A percentile compares a stretch with the other conserved stretches of the same genome.
Conservation (phyloP, 2,113 vertebrate species). For the Hypocryptadius cinnamomeus region DNA sequence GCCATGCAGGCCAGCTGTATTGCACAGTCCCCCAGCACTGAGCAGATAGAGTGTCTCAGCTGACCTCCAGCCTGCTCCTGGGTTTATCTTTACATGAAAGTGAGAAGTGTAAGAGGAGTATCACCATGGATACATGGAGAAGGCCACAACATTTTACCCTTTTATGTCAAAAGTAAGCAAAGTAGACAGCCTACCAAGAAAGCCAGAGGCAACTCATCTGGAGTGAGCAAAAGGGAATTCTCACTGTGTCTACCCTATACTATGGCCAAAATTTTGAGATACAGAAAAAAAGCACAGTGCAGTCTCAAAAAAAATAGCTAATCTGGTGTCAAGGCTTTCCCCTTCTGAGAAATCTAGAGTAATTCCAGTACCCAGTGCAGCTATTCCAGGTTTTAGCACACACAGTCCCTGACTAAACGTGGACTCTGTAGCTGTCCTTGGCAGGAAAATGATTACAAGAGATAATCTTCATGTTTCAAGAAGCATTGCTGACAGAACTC, state of each 20-base stretch:
- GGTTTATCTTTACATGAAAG: not conserved
- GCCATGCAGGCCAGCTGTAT: not conserved
- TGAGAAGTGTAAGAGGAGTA: not conserved
- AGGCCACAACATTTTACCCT: not conserved
- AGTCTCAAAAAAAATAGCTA: not conserved
- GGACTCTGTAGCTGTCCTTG: conserved; percentile 19
- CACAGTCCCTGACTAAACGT: not conserved
- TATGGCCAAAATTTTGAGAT: not conserved
- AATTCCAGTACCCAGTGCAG: not conserved
- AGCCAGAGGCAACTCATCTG: not conserved
- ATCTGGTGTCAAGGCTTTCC: not conserved
- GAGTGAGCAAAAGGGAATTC: not conserved
- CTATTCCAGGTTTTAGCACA: not conserved
- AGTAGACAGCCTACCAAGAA: not conserved
- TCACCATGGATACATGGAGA: not conserved
- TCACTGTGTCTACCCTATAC: not conserved
- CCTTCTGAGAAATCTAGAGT: not conserved
- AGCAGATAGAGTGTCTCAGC: not conserved
- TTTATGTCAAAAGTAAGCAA: not conserved
- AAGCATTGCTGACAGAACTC: conserved; percentile 4
- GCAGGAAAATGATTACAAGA: conserved; percentile 17
- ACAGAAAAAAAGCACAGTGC: not conserved
- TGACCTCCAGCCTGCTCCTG: not conserved
- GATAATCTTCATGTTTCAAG: conserved; percentile 34
- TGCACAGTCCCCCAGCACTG: not conserved